Evolutionary conservation across 2,797 vertebrate species (phyloP), one percentile per base, ranked within the genome.

Genomic region (Hemibagrus guttatus): DNA sequence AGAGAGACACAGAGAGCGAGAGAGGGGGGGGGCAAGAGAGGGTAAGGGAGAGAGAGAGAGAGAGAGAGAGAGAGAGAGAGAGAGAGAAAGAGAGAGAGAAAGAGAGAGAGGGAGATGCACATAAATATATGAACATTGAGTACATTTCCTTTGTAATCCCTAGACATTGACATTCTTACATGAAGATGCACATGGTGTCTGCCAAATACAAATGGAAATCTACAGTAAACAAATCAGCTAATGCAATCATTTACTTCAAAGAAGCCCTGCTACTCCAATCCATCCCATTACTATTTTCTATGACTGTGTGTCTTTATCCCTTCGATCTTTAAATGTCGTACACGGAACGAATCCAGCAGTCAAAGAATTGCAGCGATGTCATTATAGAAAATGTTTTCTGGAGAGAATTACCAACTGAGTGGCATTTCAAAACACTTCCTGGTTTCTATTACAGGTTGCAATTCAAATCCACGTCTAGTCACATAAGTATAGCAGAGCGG

Each of bases 151-250:
- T 28, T 54, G 28, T 58, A 56, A 56, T 31, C 1, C n/a, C 9
- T 58, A 58, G 52, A 58, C 76, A 14, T 1, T 59, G 54, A 35
- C 4, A 23, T 58, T 39, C 46, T 13, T 63, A n/a, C 1, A 6
- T 12, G 3, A 42, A 9, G 17, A 56, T 16, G 3, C 21, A 3
- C 13, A 66, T 31, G 42, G 2, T 12, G 39, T 35, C 31, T 49
- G 52, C 42, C 78, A 64, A 75, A 75, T 63, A 54, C 42, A 66
- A 49, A 63, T 14, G 31, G 23, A 80, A 80, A 81, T n/a, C 31
- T 23, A 21, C 31, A 42, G 69, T 75, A 64, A 75, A 75, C 69
- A 86, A 81, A 83, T 82, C 58, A 56, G n/a, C 80, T 63, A 75
- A 82, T 66, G 69, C 78, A 72, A 6, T 54, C 14, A 3, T n/a